Percentiles rank a stretch among this genome's conserved stretches.
These are phyloP conservation scores for Trididemnum clinides DNA, from an alignment of 23 tunicate genomes.

Conservation along the genomic window DNA sequence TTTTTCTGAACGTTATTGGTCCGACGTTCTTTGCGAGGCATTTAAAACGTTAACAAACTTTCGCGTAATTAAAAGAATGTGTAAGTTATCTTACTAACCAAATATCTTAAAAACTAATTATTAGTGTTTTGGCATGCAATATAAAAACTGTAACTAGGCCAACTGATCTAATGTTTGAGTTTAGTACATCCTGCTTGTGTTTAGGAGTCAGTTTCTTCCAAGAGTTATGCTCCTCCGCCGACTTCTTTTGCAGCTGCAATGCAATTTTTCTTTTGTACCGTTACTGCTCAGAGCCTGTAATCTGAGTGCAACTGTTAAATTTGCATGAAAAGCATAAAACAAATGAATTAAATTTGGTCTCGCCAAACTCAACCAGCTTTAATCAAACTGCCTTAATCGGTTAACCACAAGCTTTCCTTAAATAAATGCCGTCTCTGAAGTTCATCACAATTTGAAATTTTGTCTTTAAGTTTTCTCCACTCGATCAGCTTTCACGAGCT, in stretches of 20 bases:
- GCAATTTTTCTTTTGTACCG: constrained; percentile 1
- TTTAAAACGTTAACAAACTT: constrained; percentile 22
- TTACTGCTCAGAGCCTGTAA: constrained; percentile 14
- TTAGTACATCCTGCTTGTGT: background rate
- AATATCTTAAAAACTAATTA: too few relatives aligned
- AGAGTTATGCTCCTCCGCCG: constrained; percentile 20
- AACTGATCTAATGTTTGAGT: constrained; percentile 16
- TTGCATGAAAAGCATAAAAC: background rate
- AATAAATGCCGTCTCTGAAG: background rate
- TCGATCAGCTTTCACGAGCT: constrained; percentile 5
- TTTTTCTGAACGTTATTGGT: constrained; percentile 15
- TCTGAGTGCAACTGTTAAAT: constrained; percentile 14
- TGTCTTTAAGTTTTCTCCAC: background rate
- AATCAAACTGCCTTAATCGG: constrained; percentile 12
- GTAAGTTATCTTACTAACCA: constrained; percentile 19
- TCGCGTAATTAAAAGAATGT: constrained; percentile 22
- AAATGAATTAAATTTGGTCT: background rate
- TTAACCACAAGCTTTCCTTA: background rate
- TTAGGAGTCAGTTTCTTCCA: background rate
- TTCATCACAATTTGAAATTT: constrained; percentile 1
- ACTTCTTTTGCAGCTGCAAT: constrained; percentile 21
- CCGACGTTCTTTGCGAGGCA: constrained; percentile 29
- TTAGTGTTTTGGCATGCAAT: constrained; percentile 8
- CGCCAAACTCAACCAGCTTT: constrained; percentile 8
- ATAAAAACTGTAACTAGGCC: constrained; percentile 18